phyloP scores from a whole-genome alignment of 2,113 vertebrate species.

The Passer domesticus region DNA sequence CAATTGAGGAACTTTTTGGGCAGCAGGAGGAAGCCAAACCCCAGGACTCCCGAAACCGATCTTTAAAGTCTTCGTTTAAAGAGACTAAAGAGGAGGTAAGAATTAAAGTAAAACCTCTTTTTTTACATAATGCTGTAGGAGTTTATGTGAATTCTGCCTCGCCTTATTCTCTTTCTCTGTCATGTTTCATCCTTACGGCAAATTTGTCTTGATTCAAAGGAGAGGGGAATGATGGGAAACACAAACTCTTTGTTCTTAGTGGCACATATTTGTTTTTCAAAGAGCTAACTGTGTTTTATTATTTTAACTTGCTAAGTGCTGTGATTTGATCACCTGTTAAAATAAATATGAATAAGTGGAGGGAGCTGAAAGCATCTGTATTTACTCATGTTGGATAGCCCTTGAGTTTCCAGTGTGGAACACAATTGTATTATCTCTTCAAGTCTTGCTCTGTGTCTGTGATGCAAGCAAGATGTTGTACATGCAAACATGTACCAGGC shows the following conservation, averaged over 20 bases:
- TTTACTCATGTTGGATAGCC: not conserved
- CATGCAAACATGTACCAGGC: not conserved
- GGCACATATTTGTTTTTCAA: not conserved
- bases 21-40: slow-evolving; percentile 84
- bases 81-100: slow-evolving; percentile 91
- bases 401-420: not conserved
- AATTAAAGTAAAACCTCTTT: not conserved
- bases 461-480: not conserved
- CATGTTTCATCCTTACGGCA: not conserved
- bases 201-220: not conserved
- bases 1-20: slow-evolving; percentile 94
- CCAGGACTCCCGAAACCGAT: slow-evolving; percentile 43
- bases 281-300: not conserved
- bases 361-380: not conserved
- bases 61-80: slow-evolving; percentile 82
- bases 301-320: not conserved
- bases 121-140: not conserved
- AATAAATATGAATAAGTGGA: not conserved
- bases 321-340: slow-evolving; percentile 11
- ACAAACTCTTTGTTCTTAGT: not conserved
- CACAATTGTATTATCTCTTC: not conserved
- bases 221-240: not conserved
- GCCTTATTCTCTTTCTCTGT: not conserved
- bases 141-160: not conserved
- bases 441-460: not conserved